Percentiles rank a stretch among this genome's conserved stretches.
Conservation (phyloP, 1,140 invertebrate species). For the Drosophila subobscura region DNA sequence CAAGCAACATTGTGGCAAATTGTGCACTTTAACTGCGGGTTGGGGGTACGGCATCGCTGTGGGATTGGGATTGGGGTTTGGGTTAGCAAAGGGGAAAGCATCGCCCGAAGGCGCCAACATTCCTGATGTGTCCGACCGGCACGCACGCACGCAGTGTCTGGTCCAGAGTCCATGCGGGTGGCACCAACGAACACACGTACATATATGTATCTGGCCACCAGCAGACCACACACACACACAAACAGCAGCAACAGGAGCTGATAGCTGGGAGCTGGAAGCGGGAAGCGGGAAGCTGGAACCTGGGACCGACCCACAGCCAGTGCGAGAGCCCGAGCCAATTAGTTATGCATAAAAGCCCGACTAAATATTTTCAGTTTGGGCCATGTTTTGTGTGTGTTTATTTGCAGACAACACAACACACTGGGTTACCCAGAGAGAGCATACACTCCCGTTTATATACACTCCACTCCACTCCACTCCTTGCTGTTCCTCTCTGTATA, state of each 20-base stretch:
- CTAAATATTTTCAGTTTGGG: conserved; percentile 66
- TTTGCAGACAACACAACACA: conserved; percentile 32
- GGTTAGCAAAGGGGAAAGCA: neutral
- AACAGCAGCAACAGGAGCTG: conserved; percentile 29
- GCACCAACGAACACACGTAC: conserved; percentile 4
- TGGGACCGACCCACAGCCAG: conserved; percentile 10
- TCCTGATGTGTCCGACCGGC: conserved; percentile 58
- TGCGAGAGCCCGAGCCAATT: conserved; percentile 56
- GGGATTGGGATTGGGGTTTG: neutral
- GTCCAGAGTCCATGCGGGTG: conserved; percentile 25
- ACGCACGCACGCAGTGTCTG: conserved; percentile 48
- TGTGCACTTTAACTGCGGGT: conserved; percentile 67
- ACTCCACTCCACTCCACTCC: neutral
- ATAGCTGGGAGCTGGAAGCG: conserved; percentile 7
- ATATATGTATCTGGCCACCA: conserved; percentile 27
- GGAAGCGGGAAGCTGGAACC: neutral
- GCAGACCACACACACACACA: conserved; percentile 46
- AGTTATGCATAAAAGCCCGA: conserved; percentile 75
- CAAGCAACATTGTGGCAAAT: conserved; percentile 72
- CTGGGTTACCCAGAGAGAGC: conserved; percentile 7
- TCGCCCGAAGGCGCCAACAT: conserved; percentile 66
- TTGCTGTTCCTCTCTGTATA: no score
- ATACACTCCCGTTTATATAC: neutral
- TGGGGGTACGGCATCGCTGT: neutral
- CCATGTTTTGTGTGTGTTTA: conserved; percentile 51